A percentile compares a stretch with the other conserved stretches of the same genome.
Evolutionary conservation across 1,140 invertebrate genomes (phyloP).

Genomic region (Cydia pomonella): DNA sequence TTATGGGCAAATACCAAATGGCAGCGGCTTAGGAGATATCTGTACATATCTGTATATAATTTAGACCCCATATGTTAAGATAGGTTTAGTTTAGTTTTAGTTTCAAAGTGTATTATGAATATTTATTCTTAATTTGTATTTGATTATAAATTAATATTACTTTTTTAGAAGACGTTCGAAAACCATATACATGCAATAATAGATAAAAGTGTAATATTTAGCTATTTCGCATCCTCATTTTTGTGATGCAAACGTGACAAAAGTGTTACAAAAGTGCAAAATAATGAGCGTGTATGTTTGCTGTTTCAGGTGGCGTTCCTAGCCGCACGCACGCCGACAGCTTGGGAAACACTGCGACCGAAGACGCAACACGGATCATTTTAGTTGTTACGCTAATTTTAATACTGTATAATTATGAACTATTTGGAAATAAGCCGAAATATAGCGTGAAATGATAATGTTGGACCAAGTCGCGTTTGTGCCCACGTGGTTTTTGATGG

Average conservation of each 20-base stretch:
- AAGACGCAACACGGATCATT: conserved; percentile 37
- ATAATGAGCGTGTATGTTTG: neutral
- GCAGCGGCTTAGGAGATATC: too few relatives aligned
- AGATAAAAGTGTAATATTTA: neutral
- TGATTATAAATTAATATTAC: too few relatives aligned
- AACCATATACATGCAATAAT: too few relatives aligned
- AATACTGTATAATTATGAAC: conserved; percentile 53
- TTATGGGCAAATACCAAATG: too few relatives aligned
- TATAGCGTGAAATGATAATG: conserved; percentile 48
- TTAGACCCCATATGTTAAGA: too few relatives aligned
- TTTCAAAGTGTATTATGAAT: too few relatives aligned
- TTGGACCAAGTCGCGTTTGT: conserved; percentile 70
- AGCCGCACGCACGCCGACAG: conserved; percentile 54
- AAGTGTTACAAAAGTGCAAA: conserved; percentile 5
- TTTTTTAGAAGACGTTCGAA: too few relatives aligned
- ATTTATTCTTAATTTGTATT: too few relatives aligned
- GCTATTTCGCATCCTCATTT: neutral
- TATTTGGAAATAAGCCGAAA: conserved; percentile 47
- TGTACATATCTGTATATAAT: too few relatives aligned
- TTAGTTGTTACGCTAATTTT: conserved; percentile 36
- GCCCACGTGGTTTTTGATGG: conserved; percentile 75
- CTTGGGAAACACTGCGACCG: conserved; percentile 35
- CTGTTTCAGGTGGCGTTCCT: conserved; percentile 76
- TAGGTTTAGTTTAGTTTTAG: too few relatives aligned
- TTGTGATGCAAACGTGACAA: neutral